Evolutionary conservation across 92 coral and sea anemone genomes (phyloP), one percentile per base, ranked within the genome.

Genomic region (Heliopora coerulea): DNA sequence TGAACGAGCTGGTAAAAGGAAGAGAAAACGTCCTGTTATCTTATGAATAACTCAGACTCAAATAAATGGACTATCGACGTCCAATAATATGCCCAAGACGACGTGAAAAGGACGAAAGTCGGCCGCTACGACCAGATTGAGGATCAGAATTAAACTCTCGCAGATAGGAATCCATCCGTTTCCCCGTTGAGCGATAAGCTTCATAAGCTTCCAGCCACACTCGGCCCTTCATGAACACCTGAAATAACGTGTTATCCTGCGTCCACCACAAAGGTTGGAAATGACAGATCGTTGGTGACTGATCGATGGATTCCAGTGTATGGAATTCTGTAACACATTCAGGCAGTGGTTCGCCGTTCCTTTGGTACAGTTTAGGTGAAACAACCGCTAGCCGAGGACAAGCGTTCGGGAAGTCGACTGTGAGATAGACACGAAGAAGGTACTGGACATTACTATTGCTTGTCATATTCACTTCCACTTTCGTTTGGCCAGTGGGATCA

Each of bases 371-470:
- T 13, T 82, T 46, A 1, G 97, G 97, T 0, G 60, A 68, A 28
- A 84, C 70, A 3, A 88, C 88, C n/a, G 83, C 61, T 49, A 91
- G 79, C 11, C 65, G 54, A 3, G 97, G 97, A 37, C 91, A 82
- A 1, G 89, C 75, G 61, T 81, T 81, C 17, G 96, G 96, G 62
- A 79, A 91, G 72, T 91, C 97, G 12, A 61, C 13, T 1, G 87
- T 86, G 37, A 91, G 70, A 4, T 75, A 83, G 7, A 88, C 79
- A 20, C 92, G 59, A 20, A 91, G 75, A 9, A 88, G 78, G 68
- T 88, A 91, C 18, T 64, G 63, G 49, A 65, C 77, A 80, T 85
- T 78, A 56, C 56, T 80, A 78, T 65, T 78, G 39, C 88, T 85
- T 0, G 70, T 67, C 54, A 84, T 75, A 27, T 72, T 69, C 1